Evolutionary conservation across 53 echinoderm and acorn worm species (phyloP).

Genomic region (Paracentrotus lividus): DNA sequence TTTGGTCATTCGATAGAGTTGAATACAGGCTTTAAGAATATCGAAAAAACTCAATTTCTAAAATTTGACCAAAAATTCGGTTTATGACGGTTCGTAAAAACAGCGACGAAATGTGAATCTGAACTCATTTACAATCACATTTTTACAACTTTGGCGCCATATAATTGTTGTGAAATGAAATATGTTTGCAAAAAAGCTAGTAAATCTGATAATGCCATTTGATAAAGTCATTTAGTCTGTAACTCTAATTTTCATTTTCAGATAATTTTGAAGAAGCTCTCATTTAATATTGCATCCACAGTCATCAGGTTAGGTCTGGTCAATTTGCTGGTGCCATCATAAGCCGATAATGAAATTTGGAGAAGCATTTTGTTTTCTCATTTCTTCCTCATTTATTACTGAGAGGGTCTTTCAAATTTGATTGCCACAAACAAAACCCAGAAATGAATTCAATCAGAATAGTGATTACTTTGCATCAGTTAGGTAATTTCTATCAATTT

Average conservation of each 20-base stretch:
- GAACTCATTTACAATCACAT: no score
- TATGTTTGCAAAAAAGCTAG: neutral
- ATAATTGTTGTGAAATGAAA: no score
- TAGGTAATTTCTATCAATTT: constrained; percentile 36
- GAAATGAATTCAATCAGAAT: neutral
- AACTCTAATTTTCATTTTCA: neutral
- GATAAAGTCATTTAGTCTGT: neutral
- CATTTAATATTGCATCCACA: neutral
- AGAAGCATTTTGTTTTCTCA: constrained; percentile 25
- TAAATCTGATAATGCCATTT: neutral
- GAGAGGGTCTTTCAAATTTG: constrained; percentile 23
- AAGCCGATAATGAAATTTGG: constrained; percentile 35
- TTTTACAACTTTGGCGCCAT: no score
- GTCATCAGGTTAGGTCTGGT: neutral
- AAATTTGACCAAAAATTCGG: no score
- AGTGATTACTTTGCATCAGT: constrained; percentile 48
- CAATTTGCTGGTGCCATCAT: neutral
- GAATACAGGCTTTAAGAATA: no score
- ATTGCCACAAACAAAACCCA: constrained; percentile 24
- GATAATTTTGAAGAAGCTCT: neutral
- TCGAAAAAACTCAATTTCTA: no score
- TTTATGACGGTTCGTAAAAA: no score
- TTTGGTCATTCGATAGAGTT: no score
- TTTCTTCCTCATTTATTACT: constrained; percentile 25
- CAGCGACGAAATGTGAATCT: no score